phyloP scores from a whole-genome alignment of 2,888 invertebrate species.

The Empis livida region DNA sequence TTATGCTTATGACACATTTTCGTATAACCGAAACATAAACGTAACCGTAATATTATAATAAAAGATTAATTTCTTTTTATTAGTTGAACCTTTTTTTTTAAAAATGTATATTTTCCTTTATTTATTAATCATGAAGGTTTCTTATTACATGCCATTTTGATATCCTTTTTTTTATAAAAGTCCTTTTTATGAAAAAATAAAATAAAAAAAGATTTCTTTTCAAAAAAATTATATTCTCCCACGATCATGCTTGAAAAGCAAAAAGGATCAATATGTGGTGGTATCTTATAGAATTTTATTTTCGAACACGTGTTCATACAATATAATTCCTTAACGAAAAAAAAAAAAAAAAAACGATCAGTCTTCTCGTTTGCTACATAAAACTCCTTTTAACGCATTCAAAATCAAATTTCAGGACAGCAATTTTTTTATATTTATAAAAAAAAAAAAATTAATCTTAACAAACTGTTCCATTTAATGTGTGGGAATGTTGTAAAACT shows the following conservation, averaged over 20 bases:
- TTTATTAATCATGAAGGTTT: neutral
- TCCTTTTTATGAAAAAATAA: neutral
- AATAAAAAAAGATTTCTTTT: neutral
- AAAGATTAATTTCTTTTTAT: neutral
- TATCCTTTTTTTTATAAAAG: neutral
- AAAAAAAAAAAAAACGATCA: neutral
- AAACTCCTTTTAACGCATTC: neutral
- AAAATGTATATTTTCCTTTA: no score
- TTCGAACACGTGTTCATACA: neutral
- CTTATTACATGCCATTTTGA: neutral
- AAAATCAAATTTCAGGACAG: no score
- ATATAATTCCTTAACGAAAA: neutral
- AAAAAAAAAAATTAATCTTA: neutral
- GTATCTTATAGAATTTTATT: no score
- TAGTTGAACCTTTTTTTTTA: neutral
- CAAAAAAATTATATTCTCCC: neutral
- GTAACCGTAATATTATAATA: neutral
- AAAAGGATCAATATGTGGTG: no score
- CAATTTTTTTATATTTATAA: neutral
- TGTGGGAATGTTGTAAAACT: no score
- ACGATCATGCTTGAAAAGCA: neutral
- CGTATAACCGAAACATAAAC: no score
- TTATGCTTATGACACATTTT: no score
- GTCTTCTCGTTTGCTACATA: no score
- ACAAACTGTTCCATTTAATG: neutral